These are phyloP conservation scores for Pedetes capensis DNA, from an alignment of 2,113 vertebrate species.

Conservation along the genomic window DNA sequence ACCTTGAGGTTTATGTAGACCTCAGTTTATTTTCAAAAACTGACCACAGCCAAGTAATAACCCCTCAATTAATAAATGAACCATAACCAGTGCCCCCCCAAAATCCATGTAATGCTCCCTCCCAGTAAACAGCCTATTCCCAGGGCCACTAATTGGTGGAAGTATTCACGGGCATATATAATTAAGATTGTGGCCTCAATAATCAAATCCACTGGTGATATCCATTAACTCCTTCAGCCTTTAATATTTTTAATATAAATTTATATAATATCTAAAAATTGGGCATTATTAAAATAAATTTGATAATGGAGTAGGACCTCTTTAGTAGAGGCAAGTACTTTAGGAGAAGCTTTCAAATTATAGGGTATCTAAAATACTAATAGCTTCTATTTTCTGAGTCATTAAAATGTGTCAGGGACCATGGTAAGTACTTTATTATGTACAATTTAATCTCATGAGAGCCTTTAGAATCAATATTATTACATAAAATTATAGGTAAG, in stretches of 20 bases:
- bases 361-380: background rate
- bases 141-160: background rate
- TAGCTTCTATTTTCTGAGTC: background rate
- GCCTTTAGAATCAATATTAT: background rate
- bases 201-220: background rate
- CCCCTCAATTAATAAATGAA: background rate
- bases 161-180: background rate
- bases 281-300: background rate
- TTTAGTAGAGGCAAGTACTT: background rate
- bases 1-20: too few relatives aligned
- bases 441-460: background rate
- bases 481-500: background rate
- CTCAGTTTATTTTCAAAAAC: background rate
- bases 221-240: background rate
- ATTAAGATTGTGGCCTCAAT: background rate
- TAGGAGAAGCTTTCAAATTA: background rate
- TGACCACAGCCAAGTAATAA: background rate
- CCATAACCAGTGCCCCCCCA: background rate
- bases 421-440: background rate
- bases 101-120: background rate
- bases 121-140: background rate
- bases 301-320: background rate
- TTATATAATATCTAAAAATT: background rate
- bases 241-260: background rate
- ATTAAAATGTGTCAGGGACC: background rate